These are phyloP conservation scores for Drosophila affinis DNA, from an alignment of 2,888 invertebrate genomes.

Conservation along the genomic window DNA sequence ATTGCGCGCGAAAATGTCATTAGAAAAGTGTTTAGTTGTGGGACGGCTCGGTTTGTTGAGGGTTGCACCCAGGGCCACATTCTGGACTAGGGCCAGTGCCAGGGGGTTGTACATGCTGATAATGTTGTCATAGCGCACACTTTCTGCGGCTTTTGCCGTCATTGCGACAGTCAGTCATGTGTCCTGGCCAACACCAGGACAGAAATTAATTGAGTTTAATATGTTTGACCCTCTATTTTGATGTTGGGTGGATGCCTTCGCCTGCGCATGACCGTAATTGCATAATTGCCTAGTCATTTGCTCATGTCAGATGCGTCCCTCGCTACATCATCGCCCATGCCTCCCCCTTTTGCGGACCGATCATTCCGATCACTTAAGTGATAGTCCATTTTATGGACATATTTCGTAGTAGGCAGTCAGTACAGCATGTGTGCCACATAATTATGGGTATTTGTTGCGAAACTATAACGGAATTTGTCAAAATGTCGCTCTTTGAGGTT, in stretches of 20 bases:
- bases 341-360: conserved; percentile 15
- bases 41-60: conserved; percentile 24
- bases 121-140: conserved; percentile 63
- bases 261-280: conserved; percentile 71
- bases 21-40: conserved; percentile 66
- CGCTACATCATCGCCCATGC: conserved; percentile 20
- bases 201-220: conserved; percentile 79
- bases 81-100: not conserved
- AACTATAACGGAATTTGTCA: conserved; percentile 72
- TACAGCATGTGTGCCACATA: conserved; percentile 70
- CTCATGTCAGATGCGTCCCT: conserved; percentile 69
- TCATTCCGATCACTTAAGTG: conserved; percentile 68
- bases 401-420: conserved; percentile 49
- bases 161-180: conserved; percentile 28
- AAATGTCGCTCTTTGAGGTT: conserved; percentile 38
- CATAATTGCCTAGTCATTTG: conserved; percentile 78
- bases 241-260: conserved; percentile 45
- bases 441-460: conserved; percentile 71
- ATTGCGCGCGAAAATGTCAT: conserved; percentile 72
- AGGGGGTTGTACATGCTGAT: conserved; percentile 48
- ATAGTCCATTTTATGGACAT: conserved; percentile 75
- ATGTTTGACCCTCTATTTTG: conserved; percentile 26
- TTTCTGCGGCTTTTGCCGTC: conserved; percentile 62
- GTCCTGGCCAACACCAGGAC: conserved; percentile 37
- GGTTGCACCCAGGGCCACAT: not conserved